A percentile compares a stretch with the other conserved stretches of the same genome.
Conservation (phyloP, 2,113 vertebrate species). For the Myrmecobius fasciatus region DNA sequence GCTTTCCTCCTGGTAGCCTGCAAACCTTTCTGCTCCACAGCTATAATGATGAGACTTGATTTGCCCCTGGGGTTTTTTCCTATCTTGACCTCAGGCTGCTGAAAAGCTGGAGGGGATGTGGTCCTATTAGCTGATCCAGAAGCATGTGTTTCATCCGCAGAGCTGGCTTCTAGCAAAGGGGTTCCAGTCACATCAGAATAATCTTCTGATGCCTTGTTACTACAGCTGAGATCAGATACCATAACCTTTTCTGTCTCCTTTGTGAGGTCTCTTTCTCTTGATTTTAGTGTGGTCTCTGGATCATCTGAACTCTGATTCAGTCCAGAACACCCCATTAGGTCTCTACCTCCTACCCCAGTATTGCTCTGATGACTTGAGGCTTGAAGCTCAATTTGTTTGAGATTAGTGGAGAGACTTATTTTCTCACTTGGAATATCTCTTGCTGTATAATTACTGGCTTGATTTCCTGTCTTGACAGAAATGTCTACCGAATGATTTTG, state of each 20-base stretch:
- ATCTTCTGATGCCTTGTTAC: constrained; percentile 39
- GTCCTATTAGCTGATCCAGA: constrained; percentile 10
- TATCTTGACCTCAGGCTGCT: neutral
- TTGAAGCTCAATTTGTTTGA: constrained; percentile 23
- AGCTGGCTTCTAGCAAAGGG: neutral
- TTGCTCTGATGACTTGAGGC: neutral
- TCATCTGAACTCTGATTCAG: neutral
- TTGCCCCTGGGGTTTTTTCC: constrained; percentile 5
- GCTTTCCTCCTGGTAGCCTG: constrained; percentile 66
- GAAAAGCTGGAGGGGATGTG: neutral
- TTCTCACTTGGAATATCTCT: constrained; percentile 4
- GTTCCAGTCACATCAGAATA: constrained; percentile 24
- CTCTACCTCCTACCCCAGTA: neutral
- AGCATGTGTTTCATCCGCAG: neutral
- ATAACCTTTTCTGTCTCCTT: neutral
- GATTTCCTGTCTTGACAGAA: constrained; percentile 67
- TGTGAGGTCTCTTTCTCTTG: neutral
- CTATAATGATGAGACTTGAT: constrained; percentile 60
- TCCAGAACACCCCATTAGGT: constrained; percentile 9
- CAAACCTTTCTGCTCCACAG: constrained; percentile 74
- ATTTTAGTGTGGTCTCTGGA: constrained; percentile 36
- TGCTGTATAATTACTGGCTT: constrained; percentile 27
- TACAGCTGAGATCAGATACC: constrained; percentile 24
- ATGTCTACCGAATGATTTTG: constrained; percentile 35
- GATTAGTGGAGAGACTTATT: constrained; percentile 6